A percentile compares a stretch with the other conserved stretches of the same genome.
Conservation (phyloP, 1,140 invertebrate genomes). For the Eriocheir sinensis region DNA sequence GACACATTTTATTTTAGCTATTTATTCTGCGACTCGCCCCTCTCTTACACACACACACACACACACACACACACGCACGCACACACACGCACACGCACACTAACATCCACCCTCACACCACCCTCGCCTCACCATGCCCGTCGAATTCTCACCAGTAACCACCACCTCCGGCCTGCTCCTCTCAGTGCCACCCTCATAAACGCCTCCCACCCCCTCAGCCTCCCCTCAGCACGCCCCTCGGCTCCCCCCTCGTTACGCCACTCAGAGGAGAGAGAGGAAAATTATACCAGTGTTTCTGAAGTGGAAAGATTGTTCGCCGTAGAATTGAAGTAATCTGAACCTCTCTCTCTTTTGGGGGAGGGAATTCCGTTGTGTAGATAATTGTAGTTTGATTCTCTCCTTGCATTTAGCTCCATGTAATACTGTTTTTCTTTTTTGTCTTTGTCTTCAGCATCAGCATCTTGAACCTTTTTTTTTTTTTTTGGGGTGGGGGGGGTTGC, state of each 20-base stretch:
- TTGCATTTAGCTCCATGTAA: too few relatives aligned
- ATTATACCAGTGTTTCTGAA: neutral
- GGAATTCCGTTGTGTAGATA: neutral
- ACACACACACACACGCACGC: too few relatives aligned
- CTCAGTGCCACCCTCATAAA: too few relatives aligned
- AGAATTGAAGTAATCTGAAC: conserved; percentile 17
- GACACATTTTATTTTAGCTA: neutral
- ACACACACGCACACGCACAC: too few relatives aligned
- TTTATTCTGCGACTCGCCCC: too few relatives aligned
- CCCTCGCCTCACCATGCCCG: neutral
- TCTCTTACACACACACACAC: too few relatives aligned
- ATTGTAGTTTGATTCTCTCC: neutral
- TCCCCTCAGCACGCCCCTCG: neutral
- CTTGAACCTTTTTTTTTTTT: too few relatives aligned
- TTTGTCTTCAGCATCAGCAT: too few relatives aligned
- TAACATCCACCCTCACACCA: neutral
- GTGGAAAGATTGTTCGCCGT: neutral
- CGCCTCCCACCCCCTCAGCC: neutral
- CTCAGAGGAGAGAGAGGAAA: neutral
- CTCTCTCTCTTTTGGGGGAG: too few relatives aligned
- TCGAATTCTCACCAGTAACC: neutral
- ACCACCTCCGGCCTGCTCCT: too few relatives aligned
- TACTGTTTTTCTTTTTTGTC: too few relatives aligned
- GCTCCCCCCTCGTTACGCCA: neutral
- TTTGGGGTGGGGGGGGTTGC: too few relatives aligned